phyloP scores from a whole-genome alignment of 2,797 vertebrate genomes.

The Leuciscus waleckii region DNA sequence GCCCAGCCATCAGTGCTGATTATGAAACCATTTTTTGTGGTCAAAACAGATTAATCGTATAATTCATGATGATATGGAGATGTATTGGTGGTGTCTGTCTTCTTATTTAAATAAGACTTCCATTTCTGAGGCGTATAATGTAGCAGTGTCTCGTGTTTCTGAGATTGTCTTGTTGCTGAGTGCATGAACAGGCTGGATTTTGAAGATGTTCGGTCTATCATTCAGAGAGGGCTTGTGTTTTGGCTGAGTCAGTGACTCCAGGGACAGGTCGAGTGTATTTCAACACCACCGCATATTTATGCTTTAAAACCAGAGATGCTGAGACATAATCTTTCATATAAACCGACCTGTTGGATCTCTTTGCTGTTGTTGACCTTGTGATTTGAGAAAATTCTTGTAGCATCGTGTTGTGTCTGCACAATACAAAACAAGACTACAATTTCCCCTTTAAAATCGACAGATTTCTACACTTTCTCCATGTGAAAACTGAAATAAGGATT shows the following conservation, averaged over 20 bases:
- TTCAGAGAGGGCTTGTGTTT: slow-evolving; percentile 45
- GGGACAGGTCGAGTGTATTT: not conserved
- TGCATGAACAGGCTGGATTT: not conserved
- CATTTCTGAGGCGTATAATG: slow-evolving; percentile 8
- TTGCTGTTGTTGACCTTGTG: not conserved
- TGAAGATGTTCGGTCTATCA: not conserved
- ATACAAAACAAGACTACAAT: not conserved
- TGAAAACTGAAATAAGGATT: not conserved
- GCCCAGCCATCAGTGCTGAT: not conserved
- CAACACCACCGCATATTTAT: not conserved
- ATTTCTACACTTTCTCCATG: not conserved
- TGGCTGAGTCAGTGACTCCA: slow-evolving; percentile 12
- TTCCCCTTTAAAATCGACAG: not conserved
- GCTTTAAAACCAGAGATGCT: not conserved
- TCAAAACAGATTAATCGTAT: not conserved
- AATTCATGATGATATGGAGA: not conserved
- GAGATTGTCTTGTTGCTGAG: not conserved
- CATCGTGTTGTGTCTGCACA: not conserved
- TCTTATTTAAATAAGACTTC: slow-evolving; percentile 1
- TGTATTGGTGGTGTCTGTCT: not conserved
- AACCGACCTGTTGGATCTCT: not conserved
- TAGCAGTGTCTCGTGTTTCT: not conserved
- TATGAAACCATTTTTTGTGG: not conserved
- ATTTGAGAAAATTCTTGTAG: not conserved
- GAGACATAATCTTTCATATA: slow-evolving; percentile 7